These are phyloP conservation scores for Eupithecia vulgata DNA, from an alignment of 2,888 invertebrate species.

Conservation along the genomic window DNA sequence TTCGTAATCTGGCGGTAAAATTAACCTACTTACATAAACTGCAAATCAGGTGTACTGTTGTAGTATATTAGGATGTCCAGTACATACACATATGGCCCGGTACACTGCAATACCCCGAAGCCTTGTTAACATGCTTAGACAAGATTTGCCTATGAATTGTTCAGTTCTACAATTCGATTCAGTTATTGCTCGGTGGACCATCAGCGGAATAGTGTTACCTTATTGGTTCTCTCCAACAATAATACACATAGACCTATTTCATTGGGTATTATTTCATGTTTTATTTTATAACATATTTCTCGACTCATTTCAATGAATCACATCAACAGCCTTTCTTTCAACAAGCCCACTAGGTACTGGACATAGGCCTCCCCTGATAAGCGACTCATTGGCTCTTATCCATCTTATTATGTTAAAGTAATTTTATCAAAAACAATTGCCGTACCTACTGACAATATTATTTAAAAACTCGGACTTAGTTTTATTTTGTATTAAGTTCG, in stretches of 20 bases:
- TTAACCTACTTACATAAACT: slow-evolving; percentile 42
- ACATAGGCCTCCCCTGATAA: no score
- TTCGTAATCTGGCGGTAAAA: slow-evolving; percentile 46
- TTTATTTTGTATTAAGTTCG: no score
- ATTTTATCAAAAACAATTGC: no score
- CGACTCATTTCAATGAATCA: background rate
- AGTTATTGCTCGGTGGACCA: slow-evolving; percentile 65
- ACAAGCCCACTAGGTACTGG: background rate
- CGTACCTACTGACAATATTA: no score
- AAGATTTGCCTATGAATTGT: slow-evolving; percentile 80
- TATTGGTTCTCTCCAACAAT: background rate
- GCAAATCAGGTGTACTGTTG: slow-evolving; percentile 11
- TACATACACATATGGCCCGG: slow-evolving; percentile 59
- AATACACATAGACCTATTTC: background rate
- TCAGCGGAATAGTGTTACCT: slow-evolving; percentile 56
- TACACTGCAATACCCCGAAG: slow-evolving; percentile 73
- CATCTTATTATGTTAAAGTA: no score
- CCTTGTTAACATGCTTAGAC: slow-evolving; percentile 78
- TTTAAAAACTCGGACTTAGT: no score
- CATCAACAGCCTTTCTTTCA: background rate
- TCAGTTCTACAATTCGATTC: slow-evolving; percentile 68
- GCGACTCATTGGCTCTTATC: no score
- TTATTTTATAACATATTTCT: background rate
- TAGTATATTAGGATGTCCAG: slow-evolving; percentile 46
- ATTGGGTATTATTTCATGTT: no score